Evolutionary conservation across 2,113 vertebrate species (phyloP).

Genomic region (Arenaria interpres): DNA sequence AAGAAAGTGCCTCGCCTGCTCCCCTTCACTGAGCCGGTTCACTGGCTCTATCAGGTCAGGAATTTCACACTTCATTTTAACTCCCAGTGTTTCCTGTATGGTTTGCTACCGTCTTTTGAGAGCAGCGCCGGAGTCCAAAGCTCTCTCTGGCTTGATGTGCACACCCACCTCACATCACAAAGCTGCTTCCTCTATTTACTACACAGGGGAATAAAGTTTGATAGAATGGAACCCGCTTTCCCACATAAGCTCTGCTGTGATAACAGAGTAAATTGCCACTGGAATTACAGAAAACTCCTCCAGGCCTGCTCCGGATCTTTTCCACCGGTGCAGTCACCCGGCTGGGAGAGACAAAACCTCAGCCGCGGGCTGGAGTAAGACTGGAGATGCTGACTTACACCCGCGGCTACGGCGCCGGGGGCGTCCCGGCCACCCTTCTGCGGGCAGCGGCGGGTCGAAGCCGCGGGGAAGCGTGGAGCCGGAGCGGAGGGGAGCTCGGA

Average conservation of each 20-base stretch:
- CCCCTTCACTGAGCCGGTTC: background rate
- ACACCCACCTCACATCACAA: accelerated
- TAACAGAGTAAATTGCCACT: accelerated
- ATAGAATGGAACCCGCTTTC: accelerated
- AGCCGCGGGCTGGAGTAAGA: background rate
- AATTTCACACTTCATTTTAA: background rate
- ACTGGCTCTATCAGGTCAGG: background rate
- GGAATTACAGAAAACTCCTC: background rate
- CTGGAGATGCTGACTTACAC: background rate
- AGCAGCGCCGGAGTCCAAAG: background rate
- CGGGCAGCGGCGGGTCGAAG: background rate
- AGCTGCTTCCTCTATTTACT: background rate
- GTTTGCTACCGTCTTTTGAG: background rate
- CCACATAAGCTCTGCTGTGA: accelerated
- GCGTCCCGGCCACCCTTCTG: background rate
- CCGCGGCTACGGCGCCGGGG: background rate
- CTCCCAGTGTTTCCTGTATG: background rate
- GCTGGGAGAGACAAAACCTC: background rate
- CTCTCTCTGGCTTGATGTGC: accelerated
- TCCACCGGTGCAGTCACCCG: background rate
- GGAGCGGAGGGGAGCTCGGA: too few species aligned
- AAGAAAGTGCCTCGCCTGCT: background rate
- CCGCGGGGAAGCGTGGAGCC: background rate
- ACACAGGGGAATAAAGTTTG: accelerated
- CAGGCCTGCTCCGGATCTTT: background rate